These are phyloP conservation scores for Mycogona germanica DNA, from an alignment of 2,888 invertebrate genomes.

Conservation along the genomic window DNA sequence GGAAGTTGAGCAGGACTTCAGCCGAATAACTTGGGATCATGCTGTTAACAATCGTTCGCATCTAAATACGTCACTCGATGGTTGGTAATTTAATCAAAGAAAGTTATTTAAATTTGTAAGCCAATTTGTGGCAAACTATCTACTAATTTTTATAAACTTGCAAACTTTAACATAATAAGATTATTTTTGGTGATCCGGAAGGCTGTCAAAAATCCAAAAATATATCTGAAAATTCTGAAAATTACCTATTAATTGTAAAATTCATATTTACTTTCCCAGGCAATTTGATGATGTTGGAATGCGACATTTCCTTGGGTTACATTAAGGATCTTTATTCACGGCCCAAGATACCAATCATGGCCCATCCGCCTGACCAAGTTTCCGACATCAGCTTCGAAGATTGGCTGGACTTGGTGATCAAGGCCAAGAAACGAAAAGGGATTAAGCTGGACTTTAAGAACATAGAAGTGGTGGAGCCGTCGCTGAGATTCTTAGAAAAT, in stretches of 20 bases:
- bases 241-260: too few relatives aligned
- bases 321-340: conserved; percentile 29
- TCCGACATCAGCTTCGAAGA: conserved; percentile 63
- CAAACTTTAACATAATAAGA: too few relatives aligned
- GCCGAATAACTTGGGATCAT: conserved; percentile 69
- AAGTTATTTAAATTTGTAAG: too few relatives aligned
- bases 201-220: too few relatives aligned
- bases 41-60: conserved; percentile 59
- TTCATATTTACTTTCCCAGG: too few relatives aligned
- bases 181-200: too few relatives aligned
- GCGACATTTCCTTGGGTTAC: conserved; percentile 60
- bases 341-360: conserved; percentile 56
- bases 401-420: conserved; percentile 50
- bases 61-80: conserved; percentile 46
- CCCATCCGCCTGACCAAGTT: conserved; percentile 57
- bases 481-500: too few relatives aligned
- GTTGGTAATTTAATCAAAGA: conserved; percentile 26
- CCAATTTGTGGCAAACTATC: too few relatives aligned
- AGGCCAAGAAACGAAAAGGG: conserved; percentile 46
- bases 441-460: conserved; percentile 81
- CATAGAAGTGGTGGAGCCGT: conserved; percentile 48
- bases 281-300: conserved; percentile 67
- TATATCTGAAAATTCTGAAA: too few relatives aligned
- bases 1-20: conserved; percentile 46
- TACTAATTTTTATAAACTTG: background rate